Percentiles rank a stretch among this genome's conserved stretches.
Evolutionary conservation across 2,888 invertebrate genomes (phyloP).

Genomic region (Hymenopus coronatus): DNA sequence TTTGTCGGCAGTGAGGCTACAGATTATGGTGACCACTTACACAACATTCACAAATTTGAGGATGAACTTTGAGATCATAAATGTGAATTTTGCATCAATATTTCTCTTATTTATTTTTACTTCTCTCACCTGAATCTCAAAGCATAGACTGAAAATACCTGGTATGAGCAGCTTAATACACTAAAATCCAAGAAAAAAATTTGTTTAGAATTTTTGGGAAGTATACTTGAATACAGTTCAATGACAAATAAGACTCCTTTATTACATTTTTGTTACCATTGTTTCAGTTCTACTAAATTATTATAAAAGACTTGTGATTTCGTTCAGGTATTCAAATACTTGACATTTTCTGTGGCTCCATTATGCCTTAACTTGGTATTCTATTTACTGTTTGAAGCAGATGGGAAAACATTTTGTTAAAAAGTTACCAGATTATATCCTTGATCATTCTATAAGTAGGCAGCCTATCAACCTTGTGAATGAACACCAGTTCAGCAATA

Average conservation of each 20-base stretch:
- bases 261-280: neutral
- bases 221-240: neutral
- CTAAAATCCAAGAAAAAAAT: neutral
- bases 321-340: too few relatives aligned
- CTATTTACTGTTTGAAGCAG: neutral
- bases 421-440: neutral
- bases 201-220: neutral
- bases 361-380: too few relatives aligned
- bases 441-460: neutral
- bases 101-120: neutral
- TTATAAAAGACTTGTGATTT: neutral
- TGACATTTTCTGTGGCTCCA: too few relatives aligned
- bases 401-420: neutral
- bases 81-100: neutral
- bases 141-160: neutral
- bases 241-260: neutral
- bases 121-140: neutral
- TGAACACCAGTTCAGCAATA: neutral
- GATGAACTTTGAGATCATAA: conserved; percentile 68
- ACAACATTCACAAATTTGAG: conserved; percentile 71
- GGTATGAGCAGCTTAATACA: neutral
- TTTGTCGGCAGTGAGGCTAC: conserved; percentile 94
- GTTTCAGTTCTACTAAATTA: neutral
- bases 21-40: conserved; percentile 80
- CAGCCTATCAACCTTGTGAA: neutral